Percentiles rank a stretch among this genome's conserved stretches.
These are phyloP conservation scores for Nomada ferruginata DNA, from an alignment of 2,888 invertebrate species.

Conservation along the genomic window DNA sequence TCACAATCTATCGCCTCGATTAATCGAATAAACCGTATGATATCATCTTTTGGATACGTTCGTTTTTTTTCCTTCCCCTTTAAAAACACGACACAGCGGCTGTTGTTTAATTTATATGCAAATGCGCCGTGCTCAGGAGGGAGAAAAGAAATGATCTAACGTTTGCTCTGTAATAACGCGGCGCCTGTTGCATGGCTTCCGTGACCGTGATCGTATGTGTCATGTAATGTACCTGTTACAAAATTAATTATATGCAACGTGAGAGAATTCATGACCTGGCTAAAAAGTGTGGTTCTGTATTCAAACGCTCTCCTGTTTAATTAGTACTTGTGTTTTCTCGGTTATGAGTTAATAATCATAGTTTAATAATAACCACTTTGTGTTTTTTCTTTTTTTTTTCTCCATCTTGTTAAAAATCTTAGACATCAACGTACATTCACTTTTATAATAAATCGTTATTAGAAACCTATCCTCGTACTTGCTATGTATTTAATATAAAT, in stretches of 20 bases:
- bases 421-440: constrained; percentile 84
- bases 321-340: constrained; percentile 73
- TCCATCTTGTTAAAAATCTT: constrained; percentile 81
- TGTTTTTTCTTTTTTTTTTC: constrained; percentile 48
- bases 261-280: constrained; percentile 78
- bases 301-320: constrained; percentile 72
- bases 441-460: constrained; percentile 83
- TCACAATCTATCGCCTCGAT: neutral
- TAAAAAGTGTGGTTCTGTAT: constrained; percentile 75
- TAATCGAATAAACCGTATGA: neutral
- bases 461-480: constrained; percentile 82
- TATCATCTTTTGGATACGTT: neutral
- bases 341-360: constrained; percentile 79
- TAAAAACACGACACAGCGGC: neutral
- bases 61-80: neutral
- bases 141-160: constrained; percentile 6
- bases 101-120: constrained; percentile 6
- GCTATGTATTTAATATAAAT: constrained; percentile 81
- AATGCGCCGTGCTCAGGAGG: neutral
- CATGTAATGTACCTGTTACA: constrained; percentile 72
- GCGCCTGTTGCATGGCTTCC: constrained; percentile 39
- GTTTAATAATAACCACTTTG: constrained; percentile 77
- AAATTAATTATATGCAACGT: constrained; percentile 75
- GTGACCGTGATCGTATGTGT: constrained; percentile 63
- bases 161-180: constrained; percentile 5